Base-by-base conservation (phyloP, 2,888 invertebrate species). In the Rambutsinella grinnellia region DNA sequence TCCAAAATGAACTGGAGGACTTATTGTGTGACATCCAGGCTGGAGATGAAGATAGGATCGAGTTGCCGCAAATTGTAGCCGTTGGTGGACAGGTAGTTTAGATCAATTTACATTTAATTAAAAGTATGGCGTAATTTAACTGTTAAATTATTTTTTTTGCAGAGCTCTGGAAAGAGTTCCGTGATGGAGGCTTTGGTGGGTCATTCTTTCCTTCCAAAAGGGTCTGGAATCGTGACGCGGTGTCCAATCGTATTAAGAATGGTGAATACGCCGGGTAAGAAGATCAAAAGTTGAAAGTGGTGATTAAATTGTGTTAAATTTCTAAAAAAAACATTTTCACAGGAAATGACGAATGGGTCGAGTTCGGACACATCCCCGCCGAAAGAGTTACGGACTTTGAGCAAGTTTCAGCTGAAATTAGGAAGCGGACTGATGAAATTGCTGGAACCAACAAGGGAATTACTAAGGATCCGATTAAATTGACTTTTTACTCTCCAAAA, bases 381-480 rank as follows among this genome's bases (percentile, higher is more conserved):
- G 90, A 95, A 63, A 99, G 91, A 87, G 92, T 93, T 13, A 51
- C 27, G 81, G 92, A 97, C 88, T 99, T 99, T 87, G 91, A 94
- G 83, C 93, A 95, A 76, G 94, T 99, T 81, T 91, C 97, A 6
- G 87, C 88, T 80, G 99, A 99, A 88, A 97, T 99, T 85, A 96
- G 97, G 85, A 88, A 89, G 60, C 98, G 99, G 88, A 99, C 99
- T 0, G 95, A 96, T n/a, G n/a, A n/a, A n/a, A n/a, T n/a, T n/a
- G n/a, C n/a, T 76, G 90, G 96, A 80, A 92, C 95, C 89, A 95
- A 97, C 6, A 99, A 99, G 28, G 91, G 86, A 83, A 99, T 99
- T 87, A 99, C 99, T 89, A 98, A 98, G 62, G 97, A 99, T 84
- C 94, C 99, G 0, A 99, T 99, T 84, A 95, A 93, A 86, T 89